Conservation (phyloP, 1,140 invertebrate species). For the Aphidius ervi region DNA sequence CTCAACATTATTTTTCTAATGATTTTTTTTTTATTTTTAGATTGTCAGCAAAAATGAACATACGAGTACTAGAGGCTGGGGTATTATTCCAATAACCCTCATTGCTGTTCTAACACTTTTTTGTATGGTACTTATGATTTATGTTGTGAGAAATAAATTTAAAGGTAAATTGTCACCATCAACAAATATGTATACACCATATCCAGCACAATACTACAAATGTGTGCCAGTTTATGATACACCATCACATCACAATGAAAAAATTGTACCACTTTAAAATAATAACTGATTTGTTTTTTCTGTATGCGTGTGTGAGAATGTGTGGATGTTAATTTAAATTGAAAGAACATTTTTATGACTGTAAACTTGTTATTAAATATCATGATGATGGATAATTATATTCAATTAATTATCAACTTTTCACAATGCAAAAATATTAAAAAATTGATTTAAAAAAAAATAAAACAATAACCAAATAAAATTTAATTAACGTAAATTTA, state of each 20-base stretch:
- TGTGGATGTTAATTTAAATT: background rate
- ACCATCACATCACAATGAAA: constrained; percentile 40
- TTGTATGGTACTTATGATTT: constrained; percentile 38
- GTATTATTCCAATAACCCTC: constrained; percentile 41
- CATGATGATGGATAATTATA: no score
- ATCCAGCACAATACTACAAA: constrained; percentile 48
- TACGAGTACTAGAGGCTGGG: constrained; percentile 34
- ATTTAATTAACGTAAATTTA: background rate
- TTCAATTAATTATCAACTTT: no score
- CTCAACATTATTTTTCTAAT: no score
- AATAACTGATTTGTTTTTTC: no score
- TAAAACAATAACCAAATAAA: background rate
- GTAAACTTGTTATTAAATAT: no score
- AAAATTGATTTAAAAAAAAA: no score
- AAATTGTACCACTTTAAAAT: constrained; percentile 42
- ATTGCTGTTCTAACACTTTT: constrained; percentile 39
- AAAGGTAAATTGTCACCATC: constrained; percentile 40
- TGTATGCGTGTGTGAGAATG: no score
- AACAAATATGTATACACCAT: constrained; percentile 35
- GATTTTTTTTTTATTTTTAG: constrained; percentile 18
- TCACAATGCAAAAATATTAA: no score
- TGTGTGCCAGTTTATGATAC: constrained; percentile 46
- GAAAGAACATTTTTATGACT: background rate
- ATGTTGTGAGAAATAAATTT: constrained; percentile 41
- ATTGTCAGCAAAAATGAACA: constrained; percentile 27